Base-by-base conservation (phyloP, 2,797 vertebrate species). In the Lycodopsis pacificus region DNA sequence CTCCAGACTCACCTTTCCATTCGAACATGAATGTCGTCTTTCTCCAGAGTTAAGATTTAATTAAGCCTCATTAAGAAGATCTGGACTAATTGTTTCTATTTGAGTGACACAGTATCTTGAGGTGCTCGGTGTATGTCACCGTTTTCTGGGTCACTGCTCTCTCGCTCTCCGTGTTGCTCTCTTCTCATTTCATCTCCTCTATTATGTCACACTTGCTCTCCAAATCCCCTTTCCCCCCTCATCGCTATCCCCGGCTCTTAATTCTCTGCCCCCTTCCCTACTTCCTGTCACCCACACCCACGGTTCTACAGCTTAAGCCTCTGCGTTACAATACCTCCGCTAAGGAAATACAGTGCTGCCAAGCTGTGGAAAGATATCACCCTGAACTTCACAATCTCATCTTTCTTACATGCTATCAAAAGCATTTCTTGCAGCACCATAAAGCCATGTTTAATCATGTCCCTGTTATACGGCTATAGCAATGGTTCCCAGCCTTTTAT, bases 21-120 rank as follows among this genome's bases (percentile, higher is more conserved):
- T 78, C 67, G 74, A 90, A 92, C 90, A 89, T 79, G 81, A 63
- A 32, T 78, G 79, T 44, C 77, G n/a, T 74, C 91, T 87, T 93
- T 82, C 91, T 93, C 88, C 86, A 90, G 88, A 88, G 87, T 93
- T 94, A 80, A 93, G 84, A 93, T 94, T 95, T 93, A 93, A 95
- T 96, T 94, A 93, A 89, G 89, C 91, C 91, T 93, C 91, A 93
- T 95, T 95, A 95, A 82, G 88, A 76, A 89, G 92, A 96, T 96
- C 94, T 95, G 93, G 95, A 95, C 95, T 96, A 96, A 96, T 96
- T 96, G 95, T 94, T 96, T 95, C 95, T 96, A 96, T 96, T 96
- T 96, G 94, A 95, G 94, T 90, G 92, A 84, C 83, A 86, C 67
- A 73, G 89, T 89, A 88, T 94, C 92, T 89, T 79, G 86, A 92